These are phyloP conservation scores for Fulica atra DNA, from an alignment of 2,113 vertebrate genomes.

Conservation along the genomic window DNA sequence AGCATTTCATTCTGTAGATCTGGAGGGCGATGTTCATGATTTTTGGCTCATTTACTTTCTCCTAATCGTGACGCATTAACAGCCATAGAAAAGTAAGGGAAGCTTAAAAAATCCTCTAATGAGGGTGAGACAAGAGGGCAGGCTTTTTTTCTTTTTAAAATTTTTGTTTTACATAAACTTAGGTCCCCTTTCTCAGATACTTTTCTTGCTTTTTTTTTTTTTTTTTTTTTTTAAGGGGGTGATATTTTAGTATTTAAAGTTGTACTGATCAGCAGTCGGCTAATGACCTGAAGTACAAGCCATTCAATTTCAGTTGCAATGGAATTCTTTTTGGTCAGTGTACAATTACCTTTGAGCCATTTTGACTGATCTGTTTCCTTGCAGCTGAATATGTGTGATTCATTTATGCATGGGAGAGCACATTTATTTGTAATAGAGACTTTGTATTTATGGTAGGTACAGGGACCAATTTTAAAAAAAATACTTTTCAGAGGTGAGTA, in stretches of 20 bases:
- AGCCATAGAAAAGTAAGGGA: background rate
- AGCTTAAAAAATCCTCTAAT: background rate
- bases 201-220: background rate
- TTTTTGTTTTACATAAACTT: background rate
- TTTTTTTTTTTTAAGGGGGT: accelerated
- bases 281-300: background rate
- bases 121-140: background rate
- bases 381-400: background rate
- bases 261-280: background rate
- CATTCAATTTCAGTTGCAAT: background rate
- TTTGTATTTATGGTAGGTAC: background rate
- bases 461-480: background rate
- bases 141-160: background rate
- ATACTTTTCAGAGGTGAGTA: background rate
- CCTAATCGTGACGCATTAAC: background rate
- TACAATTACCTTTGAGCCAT: background rate
- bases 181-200: background rate
- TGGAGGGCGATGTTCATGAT: background rate
- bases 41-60: background rate
- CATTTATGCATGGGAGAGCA: background rate
- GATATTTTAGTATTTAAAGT: background rate
- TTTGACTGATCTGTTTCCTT: background rate
- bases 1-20: background rate
- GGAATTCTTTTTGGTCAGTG: background rate
- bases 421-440: background rate